These are phyloP conservation scores for Ypsolopha scabrella DNA, from an alignment of 2,888 invertebrate genomes.

Conservation along the genomic window DNA sequence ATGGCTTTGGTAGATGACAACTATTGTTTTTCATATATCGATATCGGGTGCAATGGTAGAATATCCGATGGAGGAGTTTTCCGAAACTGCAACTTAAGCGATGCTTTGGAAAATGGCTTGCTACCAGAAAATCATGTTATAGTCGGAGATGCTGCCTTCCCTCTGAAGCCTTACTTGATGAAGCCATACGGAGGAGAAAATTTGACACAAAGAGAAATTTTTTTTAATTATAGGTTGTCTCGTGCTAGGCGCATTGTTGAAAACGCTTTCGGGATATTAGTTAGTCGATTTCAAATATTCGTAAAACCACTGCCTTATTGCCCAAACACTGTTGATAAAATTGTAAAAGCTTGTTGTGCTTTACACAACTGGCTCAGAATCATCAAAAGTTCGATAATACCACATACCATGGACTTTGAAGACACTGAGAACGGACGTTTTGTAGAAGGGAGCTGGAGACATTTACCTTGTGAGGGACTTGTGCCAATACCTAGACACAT, in stretches of 20 bases:
- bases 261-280: conserved; percentile 2
- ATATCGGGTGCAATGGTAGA: conserved; percentile 10
- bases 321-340: conserved; percentile 1
- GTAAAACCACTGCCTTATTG: too few relatives aligned
- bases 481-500: too few relatives aligned
- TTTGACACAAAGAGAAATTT: conserved; percentile 5
- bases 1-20: conserved; percentile 1
- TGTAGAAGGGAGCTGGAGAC: too few relatives aligned
- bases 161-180: conserved; percentile 5
- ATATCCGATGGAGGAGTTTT: conserved; percentile 7
- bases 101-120: not conserved
- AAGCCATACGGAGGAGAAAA: conserved; percentile 6
- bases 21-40: not conserved
- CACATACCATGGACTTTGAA: not conserved
- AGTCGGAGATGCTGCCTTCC: conserved; percentile 7
- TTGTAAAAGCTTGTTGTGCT: conserved; percentile 2
- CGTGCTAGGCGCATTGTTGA: conserved; percentile 1
- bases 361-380: conserved; percentile 3
- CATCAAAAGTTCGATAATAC: not conserved
- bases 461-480: too few relatives aligned
- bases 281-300: too few relatives aligned
- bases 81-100: not conserved
- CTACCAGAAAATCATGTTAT: not conserved
- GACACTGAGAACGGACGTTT: not conserved
- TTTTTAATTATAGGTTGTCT: conserved; percentile 7